Evolutionary conservation across 2,888 invertebrate species (phyloP).

Genomic region (Criorhina ranunculi): DNA sequence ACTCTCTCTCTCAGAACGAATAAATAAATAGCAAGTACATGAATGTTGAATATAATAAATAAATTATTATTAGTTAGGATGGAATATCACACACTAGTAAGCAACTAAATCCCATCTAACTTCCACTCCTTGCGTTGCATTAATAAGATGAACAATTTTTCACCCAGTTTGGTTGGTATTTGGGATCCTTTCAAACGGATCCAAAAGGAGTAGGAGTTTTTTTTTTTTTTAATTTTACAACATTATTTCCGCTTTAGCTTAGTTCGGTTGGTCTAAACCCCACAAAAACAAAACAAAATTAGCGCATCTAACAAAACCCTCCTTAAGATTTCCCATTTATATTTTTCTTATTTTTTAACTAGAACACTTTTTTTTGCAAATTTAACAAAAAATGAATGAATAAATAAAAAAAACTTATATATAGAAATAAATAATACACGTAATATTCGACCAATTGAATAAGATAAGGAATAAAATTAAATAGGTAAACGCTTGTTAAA

Average conservation of each 20-base stretch:
- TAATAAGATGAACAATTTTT: background rate
- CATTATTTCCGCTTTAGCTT: conserved; percentile 3
- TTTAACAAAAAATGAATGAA: conserved; percentile 46
- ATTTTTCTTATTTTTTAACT: too few species aligned
- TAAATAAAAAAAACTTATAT: conserved; percentile 61
- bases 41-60: conserved; percentile 64
- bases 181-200: background rate
- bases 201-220: background rate
- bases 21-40: conserved; percentile 69
- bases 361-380: background rate
- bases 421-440: conserved; percentile 71
- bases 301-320: too few species aligned
- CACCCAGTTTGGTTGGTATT: background rate
- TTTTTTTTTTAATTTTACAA: background rate
- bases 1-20: conserved; percentile 71
- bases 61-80: conserved; percentile 59
- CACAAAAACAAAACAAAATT: background rate
- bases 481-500: conserved; percentile 65
- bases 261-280: background rate
- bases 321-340: too few species aligned
- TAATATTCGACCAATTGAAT: conserved; percentile 78
- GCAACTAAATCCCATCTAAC: conserved; percentile 37
- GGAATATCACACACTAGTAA: conserved; percentile 56
- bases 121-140: conserved; percentile 17
- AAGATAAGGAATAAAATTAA: conserved; percentile 74